Base-by-base conservation (phyloP, 2,888 invertebrate genomes). In the Epicampocera succincta region DNA sequence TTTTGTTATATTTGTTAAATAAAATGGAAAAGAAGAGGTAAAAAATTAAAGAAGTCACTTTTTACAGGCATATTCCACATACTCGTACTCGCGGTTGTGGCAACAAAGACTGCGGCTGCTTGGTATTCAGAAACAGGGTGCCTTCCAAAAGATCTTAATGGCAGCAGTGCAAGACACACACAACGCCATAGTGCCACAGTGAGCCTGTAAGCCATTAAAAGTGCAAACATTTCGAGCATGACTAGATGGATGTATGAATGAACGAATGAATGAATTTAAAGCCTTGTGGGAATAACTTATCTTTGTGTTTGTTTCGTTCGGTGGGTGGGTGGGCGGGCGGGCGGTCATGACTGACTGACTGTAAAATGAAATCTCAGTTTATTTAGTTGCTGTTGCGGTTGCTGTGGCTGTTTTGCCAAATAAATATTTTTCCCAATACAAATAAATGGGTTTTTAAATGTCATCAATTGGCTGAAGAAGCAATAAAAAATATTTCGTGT, bases 391-490 rank as follows among this genome's bases (percentile, higher is more conserved):
- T 19, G 38, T 69, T 58, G n/a, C 21, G 40, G 3, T 15, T 17
- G 44, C 58, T 50, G 33, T 8, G 33, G 33, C 33, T 48, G 15
- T 48, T 69, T 56, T 72, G 75, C 9, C n/a, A 29, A 73, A 73
- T 54, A 68, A 60, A 60, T 68, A 60, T 60, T 58, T 78, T 71
- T 72, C 46, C 19, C 40, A 66, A 65, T 74, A 78, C 68, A 82
- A 78, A 78, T 82, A 78, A 78, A 82, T 82, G 81, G 77, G 6
- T 66, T 82, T 82, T 78, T 82, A 82, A 82, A 82, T 82, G 81
- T 82, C 81, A 82, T 82, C 77, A 74, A 74, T 78, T 74, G 77
- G 68, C 60, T 74, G 60, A 71, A 78, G 78, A 82, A 74, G 69
- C 73, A 54, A 82, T 82, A 78, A 82, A 78, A 82, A 82, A 78